Percentiles rank a stretch among this genome's conserved stretches.
Evolutionary conservation across 2,888 invertebrate genomes (phyloP).

Genomic region (Imbricaverruca yamaguchii): DNA sequence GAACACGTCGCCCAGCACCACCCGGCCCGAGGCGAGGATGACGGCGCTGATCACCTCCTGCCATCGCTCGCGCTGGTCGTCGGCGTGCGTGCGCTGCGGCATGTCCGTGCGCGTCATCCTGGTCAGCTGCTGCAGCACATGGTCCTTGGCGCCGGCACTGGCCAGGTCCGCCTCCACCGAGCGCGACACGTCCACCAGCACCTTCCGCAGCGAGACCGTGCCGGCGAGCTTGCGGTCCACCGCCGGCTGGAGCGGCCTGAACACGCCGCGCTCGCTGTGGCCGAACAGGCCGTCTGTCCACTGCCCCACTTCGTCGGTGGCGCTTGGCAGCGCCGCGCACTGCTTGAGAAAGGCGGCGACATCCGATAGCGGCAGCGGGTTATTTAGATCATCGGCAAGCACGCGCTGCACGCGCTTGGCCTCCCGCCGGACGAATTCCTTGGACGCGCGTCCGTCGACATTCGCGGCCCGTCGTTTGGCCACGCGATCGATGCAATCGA

Average conservation of each 20-base stretch:
- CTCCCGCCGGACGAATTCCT: slow-evolving; percentile 5
- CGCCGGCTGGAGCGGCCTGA: slow-evolving; percentile 10
- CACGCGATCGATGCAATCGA: slow-evolving; percentile 10
- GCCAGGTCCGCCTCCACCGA: background rate
- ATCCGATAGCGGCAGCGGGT: slow-evolving; percentile 8
- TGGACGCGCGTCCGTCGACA: background rate
- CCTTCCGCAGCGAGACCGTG: slow-evolving; percentile 9
- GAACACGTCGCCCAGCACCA: slow-evolving; percentile 6
- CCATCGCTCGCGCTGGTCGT: slow-evolving; percentile 15
- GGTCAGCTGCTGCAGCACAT: background rate
- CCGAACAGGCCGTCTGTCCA: slow-evolving; percentile 22
- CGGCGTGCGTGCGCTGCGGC: slow-evolving; percentile 14
- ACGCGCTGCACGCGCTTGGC: slow-evolving; percentile 14
- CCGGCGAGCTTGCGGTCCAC: slow-evolving; percentile 4
- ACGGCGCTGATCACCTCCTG: slow-evolving; percentile 17
- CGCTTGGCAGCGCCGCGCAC: background rate
- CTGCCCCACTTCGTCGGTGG: background rate
- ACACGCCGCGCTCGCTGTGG: background rate
- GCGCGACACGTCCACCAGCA: background rate
- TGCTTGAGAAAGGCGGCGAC: slow-evolving; percentile 21
- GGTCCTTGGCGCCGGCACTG: background rate
- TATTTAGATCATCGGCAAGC: slow-evolving; percentile 19
- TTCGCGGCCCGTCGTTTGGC: background rate
- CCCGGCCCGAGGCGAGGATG: slow-evolving; percentile 4
- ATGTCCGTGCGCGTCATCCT: background rate